Percentiles rank a stretch among this genome's conserved stretches.
These are phyloP conservation scores for Daktulosphaira vitifoliae DNA, from an alignment of 1,140 invertebrate genomes.

Conservation along the genomic window DNA sequence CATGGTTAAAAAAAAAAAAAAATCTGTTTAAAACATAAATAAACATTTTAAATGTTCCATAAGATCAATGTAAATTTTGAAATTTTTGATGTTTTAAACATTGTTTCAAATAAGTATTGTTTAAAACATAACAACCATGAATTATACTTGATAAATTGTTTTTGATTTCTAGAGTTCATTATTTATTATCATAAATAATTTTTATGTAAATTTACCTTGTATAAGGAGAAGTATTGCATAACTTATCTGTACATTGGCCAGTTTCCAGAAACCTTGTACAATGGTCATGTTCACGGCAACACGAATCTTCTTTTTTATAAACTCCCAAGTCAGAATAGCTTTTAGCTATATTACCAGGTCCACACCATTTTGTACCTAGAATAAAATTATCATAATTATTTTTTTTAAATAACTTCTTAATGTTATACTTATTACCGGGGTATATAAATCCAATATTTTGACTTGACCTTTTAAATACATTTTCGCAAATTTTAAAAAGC, in stretches of 20 bases:
- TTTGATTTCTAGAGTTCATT: no score
- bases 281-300: conserved; percentile 67
- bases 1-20: no score
- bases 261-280: conserved; percentile 46
- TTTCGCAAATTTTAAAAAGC: conserved; percentile 15
- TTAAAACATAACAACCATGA: no score
- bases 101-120: no score
- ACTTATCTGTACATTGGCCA: conserved; percentile 12
- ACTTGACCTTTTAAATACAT: background rate
- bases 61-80: no score
- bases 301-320: conserved; percentile 56
- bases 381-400: no score
- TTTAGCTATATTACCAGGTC: conserved; percentile 54
- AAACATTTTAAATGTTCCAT: no score
- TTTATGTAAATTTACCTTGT: conserved; percentile 34
- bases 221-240: conserved; percentile 32
- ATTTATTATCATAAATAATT: no score
- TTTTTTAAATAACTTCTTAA: background rate
- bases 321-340: conserved; percentile 58
- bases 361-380: conserved; percentile 63
- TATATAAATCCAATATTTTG: conserved; percentile 23
- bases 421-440: conserved; percentile 6
- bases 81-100: no score
- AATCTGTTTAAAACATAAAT: no score
- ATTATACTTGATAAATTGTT: no score